These are phyloP conservation scores for Anser cygnoides DNA, from an alignment of 2,113 vertebrate species.

Conservation along the genomic window DNA sequence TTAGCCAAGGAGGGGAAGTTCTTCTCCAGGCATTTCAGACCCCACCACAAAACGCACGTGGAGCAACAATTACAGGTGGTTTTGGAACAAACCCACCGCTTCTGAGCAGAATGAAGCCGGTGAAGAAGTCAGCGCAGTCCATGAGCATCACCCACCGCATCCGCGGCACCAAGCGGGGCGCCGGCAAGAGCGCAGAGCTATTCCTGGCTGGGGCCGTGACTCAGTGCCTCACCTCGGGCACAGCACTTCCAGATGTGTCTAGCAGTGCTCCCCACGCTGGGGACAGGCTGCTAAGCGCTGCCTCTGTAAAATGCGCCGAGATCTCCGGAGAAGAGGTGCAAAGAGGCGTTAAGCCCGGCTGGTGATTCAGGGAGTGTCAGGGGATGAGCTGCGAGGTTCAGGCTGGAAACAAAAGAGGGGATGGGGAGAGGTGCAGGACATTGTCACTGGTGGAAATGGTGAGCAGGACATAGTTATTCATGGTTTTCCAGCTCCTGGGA, in stretches of 20 bases:
- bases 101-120: accelerated
- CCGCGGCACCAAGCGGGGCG: accelerated
- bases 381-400: neutral
- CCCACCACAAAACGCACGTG: accelerated
- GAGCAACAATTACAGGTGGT: neutral
- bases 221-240: neutral
- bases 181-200: neutral
- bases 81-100: accelerated
- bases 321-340: neutral
- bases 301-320: neutral
- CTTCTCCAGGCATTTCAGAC: accelerated
- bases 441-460: neutral
- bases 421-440: neutral
- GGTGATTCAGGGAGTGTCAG: neutral
- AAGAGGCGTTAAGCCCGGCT: neutral
- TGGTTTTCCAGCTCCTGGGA: accelerated
- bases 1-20: neutral
- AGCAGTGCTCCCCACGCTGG: neutral
- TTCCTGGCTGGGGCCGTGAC: constrained; percentile 18
- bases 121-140: no score
- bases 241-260: neutral
- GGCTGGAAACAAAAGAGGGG: neutral
- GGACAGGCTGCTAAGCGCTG: neutral
- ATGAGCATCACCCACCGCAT: accelerated
- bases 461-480: neutral